Percentiles rank a stretch among this genome's conserved stretches.
Conservation (phyloP, 1,140 invertebrate species). For the Drosophila busckii region DNA sequence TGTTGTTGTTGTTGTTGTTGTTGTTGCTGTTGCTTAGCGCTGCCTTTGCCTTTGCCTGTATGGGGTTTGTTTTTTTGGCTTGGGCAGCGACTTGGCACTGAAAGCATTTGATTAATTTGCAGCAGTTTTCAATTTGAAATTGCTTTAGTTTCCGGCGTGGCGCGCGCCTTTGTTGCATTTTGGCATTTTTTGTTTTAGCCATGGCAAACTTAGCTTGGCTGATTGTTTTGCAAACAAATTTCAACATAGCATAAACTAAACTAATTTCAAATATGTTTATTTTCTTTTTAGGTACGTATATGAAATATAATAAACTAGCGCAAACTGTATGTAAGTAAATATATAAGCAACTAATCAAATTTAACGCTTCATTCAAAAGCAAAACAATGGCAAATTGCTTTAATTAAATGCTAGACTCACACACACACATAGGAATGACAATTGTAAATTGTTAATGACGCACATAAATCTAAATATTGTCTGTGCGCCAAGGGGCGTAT, state of each 20-base stretch:
- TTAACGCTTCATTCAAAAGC: conserved; percentile 44
- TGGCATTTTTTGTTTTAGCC: background rate
- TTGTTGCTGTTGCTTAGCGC: too few relatives aligned
- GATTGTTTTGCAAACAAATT: too few relatives aligned
- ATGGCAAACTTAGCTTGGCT: too few relatives aligned
- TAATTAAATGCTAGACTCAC: conserved; percentile 22
- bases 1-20: conserved; percentile 42
- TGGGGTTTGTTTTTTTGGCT: conserved; percentile 11
- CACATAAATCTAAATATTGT: conserved; percentile 52
- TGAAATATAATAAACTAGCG: conserved; percentile 24
- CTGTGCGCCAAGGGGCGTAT: background rate
- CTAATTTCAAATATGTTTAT: background rate
- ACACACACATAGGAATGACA: conserved; percentile 32
- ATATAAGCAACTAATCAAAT: conserved; percentile 22
- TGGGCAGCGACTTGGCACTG: conserved; percentile 17
- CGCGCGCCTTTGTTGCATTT: conserved; percentile 13
- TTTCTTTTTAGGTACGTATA: conserved; percentile 59
- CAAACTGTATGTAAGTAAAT: conserved; percentile 3
- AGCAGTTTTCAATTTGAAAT: conserved; percentile 74
- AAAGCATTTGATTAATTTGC: conserved; percentile 74
- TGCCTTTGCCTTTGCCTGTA: conserved; percentile 31
- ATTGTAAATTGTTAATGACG: conserved; percentile 52
- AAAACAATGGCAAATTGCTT: conserved; percentile 55
- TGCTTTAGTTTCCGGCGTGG: conserved; percentile 50
- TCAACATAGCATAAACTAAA: too few relatives aligned